Base-by-base conservation (phyloP, 2,797 vertebrate species). In the Cirrhinus mrigala region DNA sequence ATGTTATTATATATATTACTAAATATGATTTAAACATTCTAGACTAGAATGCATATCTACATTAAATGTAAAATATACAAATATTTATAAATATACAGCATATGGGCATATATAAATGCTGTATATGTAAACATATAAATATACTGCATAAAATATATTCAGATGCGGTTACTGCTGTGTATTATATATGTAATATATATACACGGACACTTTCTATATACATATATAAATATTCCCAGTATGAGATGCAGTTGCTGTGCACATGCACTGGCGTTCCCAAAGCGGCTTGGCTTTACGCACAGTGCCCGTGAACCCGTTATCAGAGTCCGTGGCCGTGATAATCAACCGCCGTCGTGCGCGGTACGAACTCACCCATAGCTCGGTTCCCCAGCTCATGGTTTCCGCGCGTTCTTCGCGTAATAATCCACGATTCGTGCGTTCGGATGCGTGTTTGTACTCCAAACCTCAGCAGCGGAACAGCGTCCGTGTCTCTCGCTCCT, bases 301-400 rank as follows among this genome's bases (percentile, higher is more conserved):
- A 73, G 70, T 27, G 14, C 48, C 79, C 60, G 14, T 77, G n/a
- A 82, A 24, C 87, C 91, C 87, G 89, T 91, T 89, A 89, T 15
- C 40, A 81, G 50, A 44, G 2, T 10, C 4, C n/a, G 6, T 58
- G 22, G 20, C 8, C 50, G 76, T 29, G 50, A 48, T 88, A 85
- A 88, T 80, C 87, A 44, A 37, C 54, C 24, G 22, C 22, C 73
- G 56, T 4, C 22, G 37, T 33, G 33, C 15, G 22, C 24, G 70
- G 18, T 18, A 22, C 15, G 20, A 48, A 93, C 95, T 95, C 91
- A 96, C 96, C 96, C 96, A 96, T 83, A 96, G 94, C 92, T 96
- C 96, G 84, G 94, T 92, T 91, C 95, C 96, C 96, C 96, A 96
- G 95, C 95, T 96, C 96, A 96, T 96, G 95, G 95, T 95, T 95